Conservation (phyloP, 2,888 invertebrate species). For the Diaprepes abbreviatus region DNA sequence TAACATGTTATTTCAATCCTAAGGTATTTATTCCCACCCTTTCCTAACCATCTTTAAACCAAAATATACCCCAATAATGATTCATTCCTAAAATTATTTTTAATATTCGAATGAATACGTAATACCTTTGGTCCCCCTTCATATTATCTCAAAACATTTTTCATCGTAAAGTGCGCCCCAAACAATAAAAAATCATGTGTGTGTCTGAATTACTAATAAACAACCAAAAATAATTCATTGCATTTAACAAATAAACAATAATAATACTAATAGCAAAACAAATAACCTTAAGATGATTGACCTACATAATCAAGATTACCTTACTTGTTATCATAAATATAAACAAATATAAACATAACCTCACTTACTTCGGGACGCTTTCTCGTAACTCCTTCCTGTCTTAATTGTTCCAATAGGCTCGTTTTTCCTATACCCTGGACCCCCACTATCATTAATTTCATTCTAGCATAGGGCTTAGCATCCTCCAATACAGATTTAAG, state of each 20-base stretch:
- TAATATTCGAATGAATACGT: too few species aligned
- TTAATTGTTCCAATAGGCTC: slow-evolving; percentile 87
- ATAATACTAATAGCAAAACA: background rate
- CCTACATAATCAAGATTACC: background rate
- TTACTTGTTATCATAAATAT: background rate
- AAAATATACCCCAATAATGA: too few species aligned
- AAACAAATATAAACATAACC: slow-evolving; percentile 27
- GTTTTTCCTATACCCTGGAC: slow-evolving; percentile 91
- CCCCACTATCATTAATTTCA: slow-evolving; percentile 97
- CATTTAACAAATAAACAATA: slow-evolving; percentile 5
- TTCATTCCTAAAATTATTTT: too few species aligned
- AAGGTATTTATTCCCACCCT: too few species aligned
- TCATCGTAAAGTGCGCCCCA: background rate
- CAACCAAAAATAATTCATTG: background rate
- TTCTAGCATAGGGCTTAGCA: slow-evolving; percentile 92
- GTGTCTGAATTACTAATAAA: background rate
- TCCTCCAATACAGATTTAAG: slow-evolving; percentile 90
- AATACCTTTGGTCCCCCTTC: too few species aligned
- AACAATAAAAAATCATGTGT: background rate
- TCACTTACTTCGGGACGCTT: slow-evolving; percentile 75
- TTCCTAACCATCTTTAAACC: too few species aligned
- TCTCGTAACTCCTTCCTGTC: slow-evolving; percentile 86
- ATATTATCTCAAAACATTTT: too few species aligned
- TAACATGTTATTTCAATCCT: too few species aligned
- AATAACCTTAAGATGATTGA: background rate